Conservation (phyloP, 2,113 vertebrate genomes). For the Galemys pyrenaicus region DNA sequence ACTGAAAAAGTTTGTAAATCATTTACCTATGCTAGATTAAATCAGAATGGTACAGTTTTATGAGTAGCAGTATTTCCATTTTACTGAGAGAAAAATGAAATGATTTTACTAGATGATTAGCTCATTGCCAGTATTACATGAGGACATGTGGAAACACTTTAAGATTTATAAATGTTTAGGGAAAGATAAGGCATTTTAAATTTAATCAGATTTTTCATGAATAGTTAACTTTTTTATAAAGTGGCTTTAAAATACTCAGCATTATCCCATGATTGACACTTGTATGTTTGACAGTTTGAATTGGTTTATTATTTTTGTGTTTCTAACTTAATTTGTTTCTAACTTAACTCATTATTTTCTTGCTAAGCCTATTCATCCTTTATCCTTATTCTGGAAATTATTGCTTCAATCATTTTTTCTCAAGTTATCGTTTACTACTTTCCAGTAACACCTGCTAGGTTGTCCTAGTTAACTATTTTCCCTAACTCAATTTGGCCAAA, state of each 20-base stretch:
- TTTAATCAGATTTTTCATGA: slow-evolving; percentile 8
- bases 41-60: not conserved
- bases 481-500: not conserved
- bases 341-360: slow-evolving; percentile 5
- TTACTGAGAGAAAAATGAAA: not conserved
- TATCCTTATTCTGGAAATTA: not conserved
- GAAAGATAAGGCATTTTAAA: not conserved
- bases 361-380: not conserved
- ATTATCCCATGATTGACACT: not conserved
- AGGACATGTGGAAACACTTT: not conserved
- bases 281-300: not conserved
- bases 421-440: not conserved
- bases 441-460: not conserved
- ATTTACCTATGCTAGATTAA: not conserved
- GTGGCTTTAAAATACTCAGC: not conserved
- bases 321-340: not conserved
- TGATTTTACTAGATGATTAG: not conserved
- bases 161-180: not conserved
- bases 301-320: slow-evolving; percentile 16
- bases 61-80: not conserved
- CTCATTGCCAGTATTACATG: not conserved
- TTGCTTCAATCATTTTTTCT: not conserved
- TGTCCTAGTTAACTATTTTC: not conserved
- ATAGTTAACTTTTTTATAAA: slow-evolving; percentile 22
- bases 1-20: not conserved